A percentile compares a stretch with the other conserved stretches of the same genome.
Conservation (phyloP, 1,140 invertebrate genomes). For the Bicyclus anynana region DNA sequence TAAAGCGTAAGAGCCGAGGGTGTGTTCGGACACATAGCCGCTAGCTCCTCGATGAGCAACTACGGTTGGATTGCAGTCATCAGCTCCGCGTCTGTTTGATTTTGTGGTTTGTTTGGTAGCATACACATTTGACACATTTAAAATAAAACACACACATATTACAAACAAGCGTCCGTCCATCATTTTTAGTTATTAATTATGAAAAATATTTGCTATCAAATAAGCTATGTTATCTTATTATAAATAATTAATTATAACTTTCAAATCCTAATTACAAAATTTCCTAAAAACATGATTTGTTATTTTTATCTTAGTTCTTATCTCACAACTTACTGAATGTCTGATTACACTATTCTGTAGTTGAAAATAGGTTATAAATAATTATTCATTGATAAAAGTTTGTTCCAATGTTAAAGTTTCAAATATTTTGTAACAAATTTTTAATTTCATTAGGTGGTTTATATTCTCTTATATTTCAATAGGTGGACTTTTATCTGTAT, state of each 20-base stretch:
- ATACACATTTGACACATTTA: not conserved
- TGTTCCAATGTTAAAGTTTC: too few relatives aligned
- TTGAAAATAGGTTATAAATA: too few relatives aligned
- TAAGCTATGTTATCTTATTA: not conserved
- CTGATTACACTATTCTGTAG: not conserved
- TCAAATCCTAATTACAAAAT: not conserved
- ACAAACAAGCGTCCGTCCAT: slow-evolving; percentile 8
- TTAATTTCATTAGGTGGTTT: too few relatives aligned
- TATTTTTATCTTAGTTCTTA: not conserved
- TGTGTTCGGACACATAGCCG: slow-evolving; percentile 67
- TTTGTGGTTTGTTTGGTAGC: not conserved
- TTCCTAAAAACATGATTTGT: not conserved
- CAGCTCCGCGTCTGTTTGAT: slow-evolving; percentile 24
- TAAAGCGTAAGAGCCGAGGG: slow-evolving; percentile 57
- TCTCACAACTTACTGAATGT: not conserved
- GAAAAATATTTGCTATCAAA: not conserved
- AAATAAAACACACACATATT: not conserved
- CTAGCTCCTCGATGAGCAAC: slow-evolving; percentile 67
- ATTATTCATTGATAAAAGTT: too few relatives aligned
- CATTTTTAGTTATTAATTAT: not conserved
- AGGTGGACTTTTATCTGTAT: too few relatives aligned
- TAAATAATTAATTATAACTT: not conserved
- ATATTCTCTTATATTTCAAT: too few relatives aligned
- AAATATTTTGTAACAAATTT: too few relatives aligned
- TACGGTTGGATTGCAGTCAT: slow-evolving; percentile 48